phyloP scores from a whole-genome alignment of 1,140 invertebrate species.

The Ceratoteleas bidentatus region DNA sequence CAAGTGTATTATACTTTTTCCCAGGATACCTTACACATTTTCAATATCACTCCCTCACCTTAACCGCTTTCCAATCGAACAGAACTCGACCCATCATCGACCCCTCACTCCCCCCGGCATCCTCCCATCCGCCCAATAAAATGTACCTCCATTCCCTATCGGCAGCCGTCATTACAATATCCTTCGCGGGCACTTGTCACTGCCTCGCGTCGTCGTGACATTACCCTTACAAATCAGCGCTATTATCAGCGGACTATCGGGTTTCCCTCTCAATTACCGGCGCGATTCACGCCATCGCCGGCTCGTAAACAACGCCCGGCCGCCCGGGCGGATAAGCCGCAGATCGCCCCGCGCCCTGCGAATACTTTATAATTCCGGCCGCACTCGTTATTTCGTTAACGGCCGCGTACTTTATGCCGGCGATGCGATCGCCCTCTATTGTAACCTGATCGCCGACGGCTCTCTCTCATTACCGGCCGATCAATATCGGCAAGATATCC shows the following conservation, averaged over 20 bases:
- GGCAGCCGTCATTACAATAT: constrained; percentile 43
- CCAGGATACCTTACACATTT: too few species aligned
- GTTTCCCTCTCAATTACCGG: constrained; percentile 49
- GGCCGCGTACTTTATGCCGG: constrained; percentile 26
- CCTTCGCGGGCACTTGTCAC: constrained; percentile 51
- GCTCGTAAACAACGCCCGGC: constrained; percentile 34
- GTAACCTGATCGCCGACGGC: constrained; percentile 30
- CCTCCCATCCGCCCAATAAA: constrained; percentile 24
- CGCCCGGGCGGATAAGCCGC: constrained; percentile 11
- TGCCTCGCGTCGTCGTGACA: constrained; percentile 38
- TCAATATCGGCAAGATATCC: constrained; percentile 43
- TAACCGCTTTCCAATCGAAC: too few species aligned
- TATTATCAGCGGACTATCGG: constrained; percentile 42
- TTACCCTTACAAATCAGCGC: constrained; percentile 58
- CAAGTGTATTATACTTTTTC: too few species aligned
- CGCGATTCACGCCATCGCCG: constrained; percentile 45
- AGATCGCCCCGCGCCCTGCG: constrained; percentile 21
- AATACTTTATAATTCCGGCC: constrained; percentile 40
- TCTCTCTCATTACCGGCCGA: constrained; percentile 45
- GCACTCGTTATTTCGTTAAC: constrained; percentile 51
- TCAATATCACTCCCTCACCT: too few species aligned
- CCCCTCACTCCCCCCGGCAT: too few species aligned
- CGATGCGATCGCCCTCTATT: constrained; percentile 35
- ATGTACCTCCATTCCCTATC: constrained; percentile 37
- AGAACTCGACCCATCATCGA: too few species aligned